These are phyloP conservation scores for Protosalanx chinensis DNA, from an alignment of 2,797 vertebrate species.

Conservation along the genomic window DNA sequence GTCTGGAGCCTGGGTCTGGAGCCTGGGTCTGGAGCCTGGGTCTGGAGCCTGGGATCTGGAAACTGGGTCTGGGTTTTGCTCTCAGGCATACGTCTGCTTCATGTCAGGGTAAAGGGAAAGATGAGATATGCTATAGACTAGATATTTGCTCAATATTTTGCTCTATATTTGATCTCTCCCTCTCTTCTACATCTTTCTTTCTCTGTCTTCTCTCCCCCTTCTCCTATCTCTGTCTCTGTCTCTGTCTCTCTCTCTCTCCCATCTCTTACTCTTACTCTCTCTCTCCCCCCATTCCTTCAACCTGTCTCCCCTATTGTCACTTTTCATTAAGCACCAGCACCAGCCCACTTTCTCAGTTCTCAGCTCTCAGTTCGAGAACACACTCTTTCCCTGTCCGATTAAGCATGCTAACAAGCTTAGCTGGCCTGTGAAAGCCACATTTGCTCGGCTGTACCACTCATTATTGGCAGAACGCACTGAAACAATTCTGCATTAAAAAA, in stretches of 20 bases:
- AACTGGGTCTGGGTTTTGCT: neutral
- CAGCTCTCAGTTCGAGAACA: constrained; percentile 51
- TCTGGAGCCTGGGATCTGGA: neutral
- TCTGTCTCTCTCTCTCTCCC: too few relatives aligned
- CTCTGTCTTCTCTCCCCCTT: too few relatives aligned
- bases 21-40: too few relatives aligned
- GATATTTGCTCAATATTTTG: too few relatives aligned
- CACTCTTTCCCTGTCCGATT: constrained; percentile 66
- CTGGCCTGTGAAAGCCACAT: constrained; percentile 62
- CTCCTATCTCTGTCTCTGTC: too few relatives aligned
- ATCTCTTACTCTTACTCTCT: too few relatives aligned
- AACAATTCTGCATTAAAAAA: constrained; percentile 61
- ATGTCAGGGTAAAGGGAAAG: neutral
- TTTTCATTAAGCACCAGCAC: constrained; percentile 40
- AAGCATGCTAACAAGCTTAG: constrained; percentile 69
- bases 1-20: too few relatives aligned
- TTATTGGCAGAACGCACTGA: constrained; percentile 63
- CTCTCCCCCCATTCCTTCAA: neutral
- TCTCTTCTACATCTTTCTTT: too few relatives aligned
- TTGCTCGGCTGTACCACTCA: constrained; percentile 61
- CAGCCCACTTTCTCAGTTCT: constrained; percentile 44
- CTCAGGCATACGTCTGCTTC: neutral
- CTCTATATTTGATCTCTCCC: neutral
- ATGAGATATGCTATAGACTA: neutral
- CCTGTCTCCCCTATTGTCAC: constrained; percentile 24